Percentiles rank a stretch among this genome's conserved stretches.
These are phyloP conservation scores for Mimas tiliae DNA, from an alignment of 2,888 invertebrate genomes.

Conservation along the genomic window DNA sequence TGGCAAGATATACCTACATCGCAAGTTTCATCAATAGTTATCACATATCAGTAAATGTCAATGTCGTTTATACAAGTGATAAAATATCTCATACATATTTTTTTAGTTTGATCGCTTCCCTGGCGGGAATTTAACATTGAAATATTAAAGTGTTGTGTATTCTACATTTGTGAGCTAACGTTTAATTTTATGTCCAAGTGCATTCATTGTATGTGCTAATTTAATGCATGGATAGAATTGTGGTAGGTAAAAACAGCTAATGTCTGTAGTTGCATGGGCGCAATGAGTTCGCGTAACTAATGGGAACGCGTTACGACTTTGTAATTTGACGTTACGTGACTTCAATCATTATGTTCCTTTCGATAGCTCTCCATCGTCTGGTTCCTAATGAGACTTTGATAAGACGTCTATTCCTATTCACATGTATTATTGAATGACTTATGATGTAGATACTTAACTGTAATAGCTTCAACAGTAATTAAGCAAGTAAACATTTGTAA, in stretches of 20 bases:
- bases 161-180: not conserved
- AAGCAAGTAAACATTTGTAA: not conserved
- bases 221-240: slow-evolving; percentile 18
- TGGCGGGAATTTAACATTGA: not conserved
- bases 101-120: not conserved
- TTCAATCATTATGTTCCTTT: slow-evolving; percentile 33
- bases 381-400: slow-evolving; percentile 27
- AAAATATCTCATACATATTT: slow-evolving; percentile 5
- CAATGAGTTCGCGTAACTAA: slow-evolving; percentile 53
- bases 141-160: not conserved
- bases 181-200: not conserved
- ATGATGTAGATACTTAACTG: not conserved
- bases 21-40: not conserved
- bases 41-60: slow-evolving; percentile 11
- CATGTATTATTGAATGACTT: not conserved
- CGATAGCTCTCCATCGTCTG: slow-evolving; percentile 25
- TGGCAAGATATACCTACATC: not conserved
- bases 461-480: not conserved
- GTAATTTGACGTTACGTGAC: slow-evolving; percentile 63
- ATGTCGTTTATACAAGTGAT: not conserved
- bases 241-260: slow-evolving; percentile 25
- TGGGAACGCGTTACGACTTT: slow-evolving; percentile 58
- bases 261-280: slow-evolving; percentile 35
- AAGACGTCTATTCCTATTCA: slow-evolving; percentile 24
- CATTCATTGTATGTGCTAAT: not conserved